These are phyloP conservation scores for Sepioteuthis lessoniana DNA, from an alignment of 2,888 invertebrate genomes.

Conservation along the genomic window DNA sequence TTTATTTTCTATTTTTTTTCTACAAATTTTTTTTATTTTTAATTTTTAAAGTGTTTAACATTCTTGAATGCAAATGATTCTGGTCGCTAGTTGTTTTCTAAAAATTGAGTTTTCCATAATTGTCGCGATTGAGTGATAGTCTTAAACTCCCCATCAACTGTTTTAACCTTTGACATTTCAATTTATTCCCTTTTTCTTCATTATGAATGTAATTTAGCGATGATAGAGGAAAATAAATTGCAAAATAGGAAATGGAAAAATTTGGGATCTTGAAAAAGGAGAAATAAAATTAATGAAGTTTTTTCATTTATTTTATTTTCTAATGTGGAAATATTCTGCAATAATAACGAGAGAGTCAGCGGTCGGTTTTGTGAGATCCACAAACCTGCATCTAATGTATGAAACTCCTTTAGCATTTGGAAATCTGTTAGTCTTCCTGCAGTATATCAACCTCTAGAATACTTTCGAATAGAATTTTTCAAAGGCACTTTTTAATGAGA, in stretches of 20 bases:
- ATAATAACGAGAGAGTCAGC: not conserved
- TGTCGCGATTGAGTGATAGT: conserved; percentile 4
- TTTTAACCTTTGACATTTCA: conserved; percentile 14
- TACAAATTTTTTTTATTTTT: not conserved
- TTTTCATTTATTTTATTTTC: not conserved
- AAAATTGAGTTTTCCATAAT: not conserved
- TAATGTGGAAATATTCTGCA: not conserved
- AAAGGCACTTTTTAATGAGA: too few species aligned
- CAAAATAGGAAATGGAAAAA: not conserved
- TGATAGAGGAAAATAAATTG: not conserved
- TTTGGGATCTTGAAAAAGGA: conserved; percentile 15
- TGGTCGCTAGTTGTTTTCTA: not conserved
- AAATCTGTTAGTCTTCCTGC: too few species aligned
- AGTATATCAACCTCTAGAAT: too few species aligned
- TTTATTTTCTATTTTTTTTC: not conserved
- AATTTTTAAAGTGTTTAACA: not conserved
- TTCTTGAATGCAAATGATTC: not conserved
- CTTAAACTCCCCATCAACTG: not conserved
- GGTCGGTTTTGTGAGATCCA: not conserved
- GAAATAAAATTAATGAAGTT: not conserved
- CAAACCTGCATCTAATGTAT: not conserved
- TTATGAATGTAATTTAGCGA: not conserved
- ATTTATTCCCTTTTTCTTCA: not conserved
- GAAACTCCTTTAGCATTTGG: not conserved
- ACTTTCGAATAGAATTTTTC: too few species aligned